These are phyloP conservation scores for Chirona hameri DNA, from an alignment of 2,888 invertebrate genomes.

Conservation along the genomic window DNA sequence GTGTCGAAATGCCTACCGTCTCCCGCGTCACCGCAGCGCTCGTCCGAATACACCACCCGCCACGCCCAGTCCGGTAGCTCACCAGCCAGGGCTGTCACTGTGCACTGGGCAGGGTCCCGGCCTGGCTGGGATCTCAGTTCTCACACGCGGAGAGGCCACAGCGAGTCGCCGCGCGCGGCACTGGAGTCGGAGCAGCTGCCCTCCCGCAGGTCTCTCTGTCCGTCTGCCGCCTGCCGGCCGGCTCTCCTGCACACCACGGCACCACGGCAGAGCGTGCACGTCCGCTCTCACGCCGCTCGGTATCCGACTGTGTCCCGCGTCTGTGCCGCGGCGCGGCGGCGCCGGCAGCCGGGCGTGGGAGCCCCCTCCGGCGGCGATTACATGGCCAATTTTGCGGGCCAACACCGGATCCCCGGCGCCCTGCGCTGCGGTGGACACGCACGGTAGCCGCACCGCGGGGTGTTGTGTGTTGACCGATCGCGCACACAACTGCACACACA, in stretches of 20 bases:
- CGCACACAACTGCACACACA: too few species aligned
- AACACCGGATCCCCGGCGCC: not conserved
- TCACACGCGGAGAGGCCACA: too few species aligned
- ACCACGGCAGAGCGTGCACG: not conserved
- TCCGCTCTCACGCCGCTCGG: not conserved
- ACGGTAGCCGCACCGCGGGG: too few species aligned
- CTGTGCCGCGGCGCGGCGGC: not conserved
- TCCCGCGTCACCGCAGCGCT: not conserved
- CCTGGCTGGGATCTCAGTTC: too few species aligned
- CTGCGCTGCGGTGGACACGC: too few species aligned
- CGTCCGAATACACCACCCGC: not conserved
- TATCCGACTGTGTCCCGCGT: not conserved
- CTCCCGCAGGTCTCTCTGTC: not conserved
- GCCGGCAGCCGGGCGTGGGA: not conserved
- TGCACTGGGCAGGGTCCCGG: too few species aligned
- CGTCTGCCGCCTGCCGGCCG: not conserved
- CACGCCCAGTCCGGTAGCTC: not conserved
- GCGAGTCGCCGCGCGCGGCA: too few species aligned
- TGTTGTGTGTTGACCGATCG: too few species aligned
- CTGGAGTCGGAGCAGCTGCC: too few species aligned
- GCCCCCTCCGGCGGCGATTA: not conserved
- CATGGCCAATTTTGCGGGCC: not conserved
- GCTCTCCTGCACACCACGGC: not conserved
- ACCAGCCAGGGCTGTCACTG: too few species aligned
- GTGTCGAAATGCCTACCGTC: not conserved